These are phyloP conservation scores for Plemyria rubiginata DNA, from an alignment of 2,888 invertebrate species.

Conservation along the genomic window DNA sequence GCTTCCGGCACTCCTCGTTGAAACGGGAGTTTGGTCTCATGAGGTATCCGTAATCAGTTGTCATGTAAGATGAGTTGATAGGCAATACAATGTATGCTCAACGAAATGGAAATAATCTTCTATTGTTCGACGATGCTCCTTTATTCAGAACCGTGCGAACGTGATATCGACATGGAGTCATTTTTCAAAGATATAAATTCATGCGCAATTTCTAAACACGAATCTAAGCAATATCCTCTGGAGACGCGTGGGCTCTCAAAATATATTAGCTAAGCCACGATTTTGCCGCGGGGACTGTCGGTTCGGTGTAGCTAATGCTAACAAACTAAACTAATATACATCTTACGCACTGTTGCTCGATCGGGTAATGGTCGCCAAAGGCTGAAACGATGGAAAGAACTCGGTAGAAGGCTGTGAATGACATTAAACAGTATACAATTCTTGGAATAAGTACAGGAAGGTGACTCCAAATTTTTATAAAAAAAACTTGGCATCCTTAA, in stretches of 20 bases:
- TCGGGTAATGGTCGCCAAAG: background rate
- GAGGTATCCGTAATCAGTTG: slow-evolving; percentile 5
- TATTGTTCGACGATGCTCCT: slow-evolving; percentile 18
- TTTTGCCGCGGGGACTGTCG: background rate
- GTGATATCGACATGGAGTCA: slow-evolving; percentile 6
- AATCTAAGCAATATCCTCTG: slow-evolving; percentile 1
- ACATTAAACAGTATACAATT: too few species aligned
- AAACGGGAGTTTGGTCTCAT: slow-evolving; percentile 10
- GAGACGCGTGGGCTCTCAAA: slow-evolving; percentile 12
- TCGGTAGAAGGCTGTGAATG: too few species aligned
- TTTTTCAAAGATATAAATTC: slow-evolving; percentile 10
- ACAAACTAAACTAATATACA: slow-evolving; percentile 2
- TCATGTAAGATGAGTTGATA: background rate
- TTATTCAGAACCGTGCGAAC: slow-evolving; percentile 10
- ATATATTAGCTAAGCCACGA: slow-evolving; percentile 10
- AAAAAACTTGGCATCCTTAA: too few species aligned
- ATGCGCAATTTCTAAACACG: slow-evolving; percentile 8
- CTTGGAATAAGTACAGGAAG: too few species aligned
- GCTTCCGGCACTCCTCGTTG: slow-evolving; percentile 21
- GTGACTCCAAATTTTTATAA: too few species aligned
- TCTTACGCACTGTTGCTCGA: background rate
- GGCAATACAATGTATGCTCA: background rate
- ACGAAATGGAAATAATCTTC: slow-evolving; percentile 22
- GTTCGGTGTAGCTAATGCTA: slow-evolving; percentile 1
- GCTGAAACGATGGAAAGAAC: too few species aligned